Evolutionary conservation across 2,888 invertebrate species (phyloP).

Genomic region (Icerya purchasi): DNA sequence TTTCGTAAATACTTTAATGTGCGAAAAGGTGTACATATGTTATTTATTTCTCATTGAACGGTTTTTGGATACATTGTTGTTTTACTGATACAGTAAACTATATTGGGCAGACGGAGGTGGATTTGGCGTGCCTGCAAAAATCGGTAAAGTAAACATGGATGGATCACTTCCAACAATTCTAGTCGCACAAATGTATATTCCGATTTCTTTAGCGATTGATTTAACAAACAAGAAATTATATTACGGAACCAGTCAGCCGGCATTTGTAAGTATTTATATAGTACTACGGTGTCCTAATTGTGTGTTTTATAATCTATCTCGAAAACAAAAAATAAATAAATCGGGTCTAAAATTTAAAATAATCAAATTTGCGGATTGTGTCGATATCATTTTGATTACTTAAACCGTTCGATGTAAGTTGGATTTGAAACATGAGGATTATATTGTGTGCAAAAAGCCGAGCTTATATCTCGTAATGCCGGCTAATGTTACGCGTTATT

Average conservation of each 20-base stretch:
- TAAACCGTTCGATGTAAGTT: background rate
- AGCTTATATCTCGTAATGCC: no score
- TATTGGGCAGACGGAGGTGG: conserved; percentile 97
- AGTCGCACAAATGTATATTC: conserved; percentile 40
- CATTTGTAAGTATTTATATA: conserved; percentile 31
- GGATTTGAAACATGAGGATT: background rate
- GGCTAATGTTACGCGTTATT: no score
- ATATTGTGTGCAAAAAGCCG: background rate
- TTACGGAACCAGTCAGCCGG: conserved; percentile 61
- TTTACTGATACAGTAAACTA: conserved; percentile 49
- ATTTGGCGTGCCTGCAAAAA: conserved; percentile 65
- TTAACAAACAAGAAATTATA: conserved; percentile 62
- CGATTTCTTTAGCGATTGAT: conserved; percentile 70
- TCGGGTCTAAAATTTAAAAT: no score
- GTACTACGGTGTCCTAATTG: background rate
- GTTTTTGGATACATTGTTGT: no score
- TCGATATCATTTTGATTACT: no score
- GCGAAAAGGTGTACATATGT: no score
- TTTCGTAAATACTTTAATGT: no score
- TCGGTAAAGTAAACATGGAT: conserved; percentile 82
- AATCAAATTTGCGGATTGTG: no score
- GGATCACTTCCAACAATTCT: conserved; percentile 58
- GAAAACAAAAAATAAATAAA: no score
- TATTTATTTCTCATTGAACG: no score
- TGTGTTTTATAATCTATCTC: background rate